phyloP scores from a whole-genome alignment of 2,113 vertebrate species.

The Oryzias melastigma region DNA sequence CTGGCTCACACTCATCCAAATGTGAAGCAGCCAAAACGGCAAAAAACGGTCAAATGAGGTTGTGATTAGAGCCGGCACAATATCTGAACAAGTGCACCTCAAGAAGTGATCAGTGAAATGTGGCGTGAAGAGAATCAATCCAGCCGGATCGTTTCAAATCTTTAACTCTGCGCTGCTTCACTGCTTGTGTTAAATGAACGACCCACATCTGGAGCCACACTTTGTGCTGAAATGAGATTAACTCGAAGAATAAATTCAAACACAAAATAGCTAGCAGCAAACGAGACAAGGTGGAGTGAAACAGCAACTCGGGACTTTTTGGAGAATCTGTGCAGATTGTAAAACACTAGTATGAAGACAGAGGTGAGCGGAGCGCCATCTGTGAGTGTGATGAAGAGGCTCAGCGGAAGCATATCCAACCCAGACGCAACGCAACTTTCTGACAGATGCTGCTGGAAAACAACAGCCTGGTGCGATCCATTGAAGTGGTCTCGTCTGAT shows the following conservation, averaged over 20 bases:
- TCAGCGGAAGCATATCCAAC: constrained; percentile 21
- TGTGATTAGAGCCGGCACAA: constrained; percentile 7
- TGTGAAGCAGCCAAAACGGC: constrained; percentile 21
- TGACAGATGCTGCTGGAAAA: constrained; percentile 39
- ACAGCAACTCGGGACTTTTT: constrained; percentile 21
- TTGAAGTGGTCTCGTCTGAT: constrained; percentile 35
- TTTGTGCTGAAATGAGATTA: constrained; percentile 5
- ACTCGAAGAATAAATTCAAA: constrained; percentile 18
- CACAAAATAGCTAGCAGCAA: neutral
- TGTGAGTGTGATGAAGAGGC: constrained; percentile 39
- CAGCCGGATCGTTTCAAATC: neutral
- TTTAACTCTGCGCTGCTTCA: neutral
- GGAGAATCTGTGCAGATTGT: constrained; percentile 17
- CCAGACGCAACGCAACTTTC: constrained; percentile 25
- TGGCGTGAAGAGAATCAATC: constrained; percentile 2
- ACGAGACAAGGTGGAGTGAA: constrained; percentile 9
- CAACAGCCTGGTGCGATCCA: constrained; percentile 32
- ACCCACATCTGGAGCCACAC: neutral
- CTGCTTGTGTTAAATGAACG: too few relatives aligned
- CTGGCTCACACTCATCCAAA: constrained; percentile 23
- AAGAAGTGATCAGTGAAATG: constrained; percentile 5
- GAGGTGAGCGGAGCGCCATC: constrained; percentile 29
- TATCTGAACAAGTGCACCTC: neutral
- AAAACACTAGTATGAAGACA: constrained; percentile 11
- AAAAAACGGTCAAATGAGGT: constrained; percentile 4